Conservation (phyloP, 2,888 invertebrate species). For the Alloscopus bannaensis region DNA sequence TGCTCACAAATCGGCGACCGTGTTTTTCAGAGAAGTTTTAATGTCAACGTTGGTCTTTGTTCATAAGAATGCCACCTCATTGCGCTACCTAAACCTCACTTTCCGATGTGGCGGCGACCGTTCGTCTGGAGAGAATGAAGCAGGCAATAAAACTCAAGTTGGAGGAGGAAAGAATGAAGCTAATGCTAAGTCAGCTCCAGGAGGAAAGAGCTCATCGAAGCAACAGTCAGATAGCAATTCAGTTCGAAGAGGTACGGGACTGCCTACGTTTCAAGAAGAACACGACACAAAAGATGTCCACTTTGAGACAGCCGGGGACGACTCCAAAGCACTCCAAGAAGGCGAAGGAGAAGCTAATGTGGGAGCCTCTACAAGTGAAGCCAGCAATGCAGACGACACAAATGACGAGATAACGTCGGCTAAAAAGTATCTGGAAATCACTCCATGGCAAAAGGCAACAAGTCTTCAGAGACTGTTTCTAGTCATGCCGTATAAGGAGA, state of each 20-base stretch:
- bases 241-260: conserved; percentile 8
- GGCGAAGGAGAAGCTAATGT: conserved; percentile 41
- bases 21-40: conserved; percentile 12
- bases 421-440: background rate
- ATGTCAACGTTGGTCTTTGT: conserved; percentile 32
- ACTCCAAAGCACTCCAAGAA: conserved; percentile 2
- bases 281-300: conserved; percentile 40
- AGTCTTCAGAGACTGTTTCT: conserved; percentile 24
- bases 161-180: background rate
- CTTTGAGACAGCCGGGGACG: conserved; percentile 1
- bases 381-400: conserved; percentile 15
- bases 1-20: background rate
- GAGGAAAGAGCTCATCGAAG: background rate
- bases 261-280: background rate
- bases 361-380: background rate
- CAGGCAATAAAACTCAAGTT: background rate
- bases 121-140: background rate
- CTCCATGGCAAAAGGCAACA: conserved; percentile 28
- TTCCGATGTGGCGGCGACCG: conserved; percentile 23
- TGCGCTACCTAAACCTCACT: conserved; percentile 22
- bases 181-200: background rate
- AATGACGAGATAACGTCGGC: conserved; percentile 6
- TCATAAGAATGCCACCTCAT: conserved; percentile 14
- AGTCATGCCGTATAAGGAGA: background rate
- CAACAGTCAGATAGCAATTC: background rate